These are phyloP conservation scores for Condylostylus longicornis DNA, from an alignment of 1,140 invertebrate genomes.

Conservation along the genomic window DNA sequence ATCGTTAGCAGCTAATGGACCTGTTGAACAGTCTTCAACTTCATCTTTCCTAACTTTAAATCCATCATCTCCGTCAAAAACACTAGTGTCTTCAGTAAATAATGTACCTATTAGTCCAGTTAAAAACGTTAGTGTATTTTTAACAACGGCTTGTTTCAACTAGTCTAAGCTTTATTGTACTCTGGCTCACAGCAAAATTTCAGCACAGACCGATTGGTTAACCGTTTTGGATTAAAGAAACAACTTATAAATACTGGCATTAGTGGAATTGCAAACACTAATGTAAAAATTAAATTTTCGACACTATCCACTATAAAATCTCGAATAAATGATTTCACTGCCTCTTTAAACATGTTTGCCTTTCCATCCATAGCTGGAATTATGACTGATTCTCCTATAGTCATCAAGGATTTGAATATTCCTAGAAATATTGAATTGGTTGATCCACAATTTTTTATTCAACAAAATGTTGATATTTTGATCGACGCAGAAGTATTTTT, in stretches of 20 bases:
- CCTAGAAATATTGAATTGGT: conserved; percentile 9
- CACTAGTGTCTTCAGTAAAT: too few relatives aligned
- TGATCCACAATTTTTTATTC: conserved; percentile 17
- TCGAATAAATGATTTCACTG: background rate
- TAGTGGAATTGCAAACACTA: background rate
- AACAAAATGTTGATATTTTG: conserved; percentile 15
- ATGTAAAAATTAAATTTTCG: background rate
- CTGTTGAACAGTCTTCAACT: too few relatives aligned
- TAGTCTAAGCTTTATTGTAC: background rate
- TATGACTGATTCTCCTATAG: conserved; percentile 1
- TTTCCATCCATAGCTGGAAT: background rate
- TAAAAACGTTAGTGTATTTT: too few relatives aligned
- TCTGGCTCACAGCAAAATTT: conserved; percentile 6
- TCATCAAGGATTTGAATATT: conserved; percentile 1
- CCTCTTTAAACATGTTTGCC: conserved; percentile 1
- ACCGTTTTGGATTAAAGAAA: background rate
- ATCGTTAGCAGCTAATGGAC: too few relatives aligned
- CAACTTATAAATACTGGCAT: background rate
- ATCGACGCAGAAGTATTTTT: conserved; percentile 17
- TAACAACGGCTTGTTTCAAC: background rate
- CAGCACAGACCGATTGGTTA: conserved; percentile 7
- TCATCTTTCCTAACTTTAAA: too few relatives aligned
- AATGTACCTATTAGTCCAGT: too few relatives aligned
- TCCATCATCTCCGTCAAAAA: too few relatives aligned
- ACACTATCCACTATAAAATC: background rate